phyloP scores from a whole-genome alignment of 2,113 vertebrate genomes.

The Argyrosomus japonicus region DNA sequence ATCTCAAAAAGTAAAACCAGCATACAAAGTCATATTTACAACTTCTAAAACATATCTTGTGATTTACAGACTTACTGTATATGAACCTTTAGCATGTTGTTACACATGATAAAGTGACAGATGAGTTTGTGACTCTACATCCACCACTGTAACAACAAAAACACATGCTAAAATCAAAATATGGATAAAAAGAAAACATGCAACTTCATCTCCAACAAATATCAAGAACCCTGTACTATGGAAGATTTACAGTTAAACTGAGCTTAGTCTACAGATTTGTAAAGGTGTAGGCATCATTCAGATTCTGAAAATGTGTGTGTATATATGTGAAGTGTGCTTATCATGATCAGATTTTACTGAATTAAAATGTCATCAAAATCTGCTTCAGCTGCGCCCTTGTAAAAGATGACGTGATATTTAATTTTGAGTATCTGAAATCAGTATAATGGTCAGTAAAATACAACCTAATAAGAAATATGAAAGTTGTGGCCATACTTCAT shows the following conservation, averaged over 20 bases:
- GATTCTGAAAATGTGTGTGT: too few relatives aligned
- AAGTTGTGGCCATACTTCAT: not conserved
- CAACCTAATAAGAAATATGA: rapidly evolving
- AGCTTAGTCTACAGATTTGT: not conserved
- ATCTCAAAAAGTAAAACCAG: not conserved
- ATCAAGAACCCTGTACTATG: not conserved
- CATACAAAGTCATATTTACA: not conserved
- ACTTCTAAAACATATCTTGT: not conserved
- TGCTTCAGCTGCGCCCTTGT: not conserved
- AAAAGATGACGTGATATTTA: not conserved
- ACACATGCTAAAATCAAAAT: not conserved
- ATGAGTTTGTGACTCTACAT: not conserved
- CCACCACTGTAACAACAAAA: not conserved
- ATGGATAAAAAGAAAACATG: not conserved
- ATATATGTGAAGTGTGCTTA: not conserved
- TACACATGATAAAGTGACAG: not conserved
- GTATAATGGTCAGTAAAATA: rapidly evolving
- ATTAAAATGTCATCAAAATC: not conserved
- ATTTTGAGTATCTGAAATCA: not conserved
- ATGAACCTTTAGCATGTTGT: not conserved
- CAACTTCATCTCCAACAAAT: not conserved
- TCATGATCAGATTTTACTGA: not conserved
- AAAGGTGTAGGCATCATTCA: not conserved
- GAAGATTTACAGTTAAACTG: not conserved
- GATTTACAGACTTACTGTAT: not conserved